Conservation (phyloP, 1,140 invertebrate species). For the Drosophila lini region DNA sequence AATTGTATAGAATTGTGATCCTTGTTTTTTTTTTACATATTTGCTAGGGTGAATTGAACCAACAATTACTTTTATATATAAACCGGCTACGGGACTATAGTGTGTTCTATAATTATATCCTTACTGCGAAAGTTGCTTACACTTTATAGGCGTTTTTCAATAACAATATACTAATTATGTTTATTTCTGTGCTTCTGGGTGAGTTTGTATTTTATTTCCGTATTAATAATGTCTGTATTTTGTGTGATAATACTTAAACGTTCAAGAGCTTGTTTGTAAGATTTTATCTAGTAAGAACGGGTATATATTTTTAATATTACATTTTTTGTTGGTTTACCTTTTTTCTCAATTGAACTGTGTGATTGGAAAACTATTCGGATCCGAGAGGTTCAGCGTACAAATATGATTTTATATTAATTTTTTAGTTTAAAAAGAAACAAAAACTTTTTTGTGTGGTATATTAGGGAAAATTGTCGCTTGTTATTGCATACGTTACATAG, state of each 20-base stretch:
- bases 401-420: neutral
- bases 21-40: constrained; percentile 26
- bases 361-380: constrained; percentile 23
- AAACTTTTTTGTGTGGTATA: constrained; percentile 34
- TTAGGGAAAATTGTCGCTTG: constrained; percentile 51
- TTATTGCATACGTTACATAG: constrained; percentile 75
- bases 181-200: constrained; percentile 50
- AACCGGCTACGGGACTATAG: constrained; percentile 34
- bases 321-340: too few relatives aligned
- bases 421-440: constrained; percentile 14
- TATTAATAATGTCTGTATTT: constrained; percentile 26
- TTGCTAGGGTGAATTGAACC: constrained; percentile 59
- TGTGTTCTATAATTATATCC: constrained; percentile 8
- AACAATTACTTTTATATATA: constrained; percentile 49
- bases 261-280: constrained; percentile 19
- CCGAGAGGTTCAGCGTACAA: neutral
- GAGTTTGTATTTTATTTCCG: constrained; percentile 17
- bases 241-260: constrained; percentile 67
- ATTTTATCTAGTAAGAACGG: constrained; percentile 28
- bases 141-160: constrained; percentile 26
- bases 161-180: constrained; percentile 35
- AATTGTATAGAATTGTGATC: constrained; percentile 61
- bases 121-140: constrained; percentile 35
- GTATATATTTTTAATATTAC: constrained; percentile 2
- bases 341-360: constrained; percentile 3